Conservation (phyloP, 1,140 invertebrate genomes). For the Cydia amplana region DNA sequence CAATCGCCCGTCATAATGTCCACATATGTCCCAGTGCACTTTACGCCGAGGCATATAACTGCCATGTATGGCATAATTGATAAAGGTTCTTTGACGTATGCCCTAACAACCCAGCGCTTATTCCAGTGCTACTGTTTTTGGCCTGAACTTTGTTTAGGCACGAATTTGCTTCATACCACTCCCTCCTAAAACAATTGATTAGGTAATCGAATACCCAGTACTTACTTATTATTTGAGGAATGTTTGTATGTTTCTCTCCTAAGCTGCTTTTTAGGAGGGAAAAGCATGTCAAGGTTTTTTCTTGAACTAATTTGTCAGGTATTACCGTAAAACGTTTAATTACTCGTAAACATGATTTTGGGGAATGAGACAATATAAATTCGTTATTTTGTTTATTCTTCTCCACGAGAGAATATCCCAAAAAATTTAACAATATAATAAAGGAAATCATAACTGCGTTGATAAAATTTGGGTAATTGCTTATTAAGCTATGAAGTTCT, state of each 20-base stretch:
- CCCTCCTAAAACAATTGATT: background rate
- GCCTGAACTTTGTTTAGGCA: background rate
- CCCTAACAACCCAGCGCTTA: conserved; percentile 22
- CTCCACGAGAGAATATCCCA: no score
- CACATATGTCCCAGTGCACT: conserved; percentile 27
- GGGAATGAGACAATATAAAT: no score
- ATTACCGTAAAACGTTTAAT: no score
- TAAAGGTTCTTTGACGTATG: conserved; percentile 31
- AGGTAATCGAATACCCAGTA: background rate
- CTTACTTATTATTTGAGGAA: background rate
- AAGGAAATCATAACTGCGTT: no score
- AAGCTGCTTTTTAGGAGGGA: no score
- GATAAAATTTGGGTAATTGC: no score
- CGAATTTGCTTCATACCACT: background rate
- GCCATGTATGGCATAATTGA: conserved; percentile 28
- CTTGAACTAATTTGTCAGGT: no score
- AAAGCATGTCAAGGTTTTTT: background rate
- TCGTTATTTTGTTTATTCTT: no score
- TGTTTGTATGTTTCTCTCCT: background rate
- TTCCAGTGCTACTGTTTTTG: conserved; percentile 10
- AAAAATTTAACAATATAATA: no score
- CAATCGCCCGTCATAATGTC: conserved; percentile 21
- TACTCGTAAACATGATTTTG: no score
- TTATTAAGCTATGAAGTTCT: no score
- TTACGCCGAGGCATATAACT: conserved; percentile 2